Conservation (phyloP, 2,888 invertebrate genomes). For the Caenorhabditis sinica region DNA sequence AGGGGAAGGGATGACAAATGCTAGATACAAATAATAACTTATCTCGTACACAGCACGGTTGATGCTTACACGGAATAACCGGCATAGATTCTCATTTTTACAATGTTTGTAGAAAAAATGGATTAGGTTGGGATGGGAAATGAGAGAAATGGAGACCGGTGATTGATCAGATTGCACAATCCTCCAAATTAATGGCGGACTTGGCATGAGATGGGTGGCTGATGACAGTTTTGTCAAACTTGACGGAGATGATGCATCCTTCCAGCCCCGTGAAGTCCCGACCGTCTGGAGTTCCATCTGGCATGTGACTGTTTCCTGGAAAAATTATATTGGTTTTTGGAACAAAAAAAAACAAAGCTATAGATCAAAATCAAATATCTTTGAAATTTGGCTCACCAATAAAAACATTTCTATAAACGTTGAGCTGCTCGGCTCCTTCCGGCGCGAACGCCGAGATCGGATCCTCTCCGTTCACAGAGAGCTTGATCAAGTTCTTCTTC, state of each 20-base stretch:
- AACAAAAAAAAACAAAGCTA: no score
- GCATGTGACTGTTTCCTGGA: constrained; percentile 56
- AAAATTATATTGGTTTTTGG: background rate
- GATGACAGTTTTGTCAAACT: constrained; percentile 66
- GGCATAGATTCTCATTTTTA: constrained; percentile 32
- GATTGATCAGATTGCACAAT: constrained; percentile 62
- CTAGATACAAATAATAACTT: constrained; percentile 35
- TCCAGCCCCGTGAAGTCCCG: constrained; percentile 60
- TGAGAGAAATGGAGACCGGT: constrained; percentile 12
- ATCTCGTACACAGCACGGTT: constrained; percentile 45
- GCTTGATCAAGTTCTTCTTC: constrained; percentile 52
- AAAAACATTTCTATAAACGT: constrained; percentile 73
- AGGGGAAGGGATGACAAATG: background rate
- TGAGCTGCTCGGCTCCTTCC: constrained; percentile 73
- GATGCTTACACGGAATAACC: constrained; percentile 41
- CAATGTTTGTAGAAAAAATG: no score
- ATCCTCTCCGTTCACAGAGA: constrained; percentile 71
- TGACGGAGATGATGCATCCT: constrained; percentile 66
- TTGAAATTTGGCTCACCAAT: constrained; percentile 62
- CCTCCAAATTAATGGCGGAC: constrained; percentile 70
- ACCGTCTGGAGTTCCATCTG: constrained; percentile 31
- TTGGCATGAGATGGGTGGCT: constrained; percentile 69
- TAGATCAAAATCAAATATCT: background rate
- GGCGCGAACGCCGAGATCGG: constrained; percentile 70
- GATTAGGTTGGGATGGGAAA: background rate